Percentiles rank a stretch among this genome's conserved stretches.
These are phyloP conservation scores for Ditylenchus dipsaci DNA, from an alignment of 1,140 invertebrate genomes.

Conservation along the genomic window DNA sequence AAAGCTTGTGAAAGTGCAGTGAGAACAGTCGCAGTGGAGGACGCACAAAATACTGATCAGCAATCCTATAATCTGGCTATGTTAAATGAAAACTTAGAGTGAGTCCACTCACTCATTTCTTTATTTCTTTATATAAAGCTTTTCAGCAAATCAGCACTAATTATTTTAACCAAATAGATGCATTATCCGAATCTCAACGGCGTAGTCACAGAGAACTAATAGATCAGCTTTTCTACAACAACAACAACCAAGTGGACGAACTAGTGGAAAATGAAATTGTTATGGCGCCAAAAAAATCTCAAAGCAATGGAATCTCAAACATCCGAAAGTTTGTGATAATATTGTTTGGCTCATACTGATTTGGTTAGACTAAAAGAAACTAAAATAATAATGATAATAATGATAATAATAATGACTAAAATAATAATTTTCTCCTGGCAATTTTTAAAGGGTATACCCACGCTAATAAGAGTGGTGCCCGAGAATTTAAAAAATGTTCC, in stretches of 20 bases:
- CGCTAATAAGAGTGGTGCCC: too few species aligned
- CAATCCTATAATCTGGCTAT: constrained; percentile 4
- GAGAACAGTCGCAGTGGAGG: background rate
- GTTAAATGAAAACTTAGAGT: constrained; percentile 1
- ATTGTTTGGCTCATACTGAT: background rate
- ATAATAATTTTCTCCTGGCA: too few species aligned
- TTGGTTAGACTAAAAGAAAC: background rate
- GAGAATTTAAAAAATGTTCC: too few species aligned
- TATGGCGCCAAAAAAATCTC: background rate
- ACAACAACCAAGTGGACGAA: background rate
- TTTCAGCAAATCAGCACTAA: constrained; percentile 35
- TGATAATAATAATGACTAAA: too few species aligned
- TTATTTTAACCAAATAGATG: constrained; percentile 42
- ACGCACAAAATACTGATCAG: background rate
- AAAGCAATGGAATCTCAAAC: background rate
- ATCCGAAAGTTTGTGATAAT: background rate
- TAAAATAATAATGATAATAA: too few species aligned
- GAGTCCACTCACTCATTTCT: background rate
- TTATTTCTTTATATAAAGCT: background rate
- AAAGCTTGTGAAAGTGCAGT: constrained; percentile 1
- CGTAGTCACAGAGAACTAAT: constrained; percentile 26
- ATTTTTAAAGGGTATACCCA: too few species aligned
- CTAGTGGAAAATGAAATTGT: background rate
- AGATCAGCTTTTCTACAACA: constrained; percentile 9
- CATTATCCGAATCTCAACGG: constrained; percentile 29